Percentiles rank a stretch among this genome's conserved stretches.
These are phyloP conservation scores for Anser cygnoides DNA, from an alignment of 2,113 vertebrate species.

Conservation along the genomic window DNA sequence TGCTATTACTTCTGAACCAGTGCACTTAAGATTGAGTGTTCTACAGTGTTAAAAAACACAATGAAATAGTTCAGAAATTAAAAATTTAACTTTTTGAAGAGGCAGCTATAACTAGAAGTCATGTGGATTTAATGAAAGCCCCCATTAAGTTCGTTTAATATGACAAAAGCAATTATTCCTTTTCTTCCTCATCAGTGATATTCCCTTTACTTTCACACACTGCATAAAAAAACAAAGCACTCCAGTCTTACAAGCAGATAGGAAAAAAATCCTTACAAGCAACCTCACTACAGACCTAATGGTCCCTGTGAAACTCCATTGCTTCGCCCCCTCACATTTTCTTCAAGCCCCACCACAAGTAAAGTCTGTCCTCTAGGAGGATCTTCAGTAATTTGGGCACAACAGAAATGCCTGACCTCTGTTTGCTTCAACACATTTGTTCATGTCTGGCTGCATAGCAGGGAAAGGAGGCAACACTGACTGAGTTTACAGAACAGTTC, in stretches of 20 bases:
- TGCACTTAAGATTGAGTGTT: neutral
- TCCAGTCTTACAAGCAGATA: neutral
- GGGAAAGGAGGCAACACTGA: neutral
- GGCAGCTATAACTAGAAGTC: constrained; percentile 24
- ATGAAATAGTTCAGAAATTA: constrained; percentile 40
- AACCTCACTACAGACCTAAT: neutral
- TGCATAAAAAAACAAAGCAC: neutral
- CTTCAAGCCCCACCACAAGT: neutral
- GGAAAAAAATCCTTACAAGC: neutral
- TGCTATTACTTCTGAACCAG: neutral
- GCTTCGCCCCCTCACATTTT: neutral
- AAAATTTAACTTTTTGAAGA: constrained; percentile 31
- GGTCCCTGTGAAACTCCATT: neutral
- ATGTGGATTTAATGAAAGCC: constrained; percentile 24
- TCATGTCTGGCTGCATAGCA: neutral
- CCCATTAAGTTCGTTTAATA: neutral
- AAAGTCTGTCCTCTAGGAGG: neutral
- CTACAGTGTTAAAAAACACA: neutral
- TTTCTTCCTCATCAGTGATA: neutral
- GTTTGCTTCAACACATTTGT: neutral
- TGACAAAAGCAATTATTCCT: constrained; percentile 10
- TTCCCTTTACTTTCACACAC: neutral
- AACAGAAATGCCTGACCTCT: neutral
- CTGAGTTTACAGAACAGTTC: neutral
- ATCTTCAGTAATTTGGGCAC: neutral